These are phyloP conservation scores for Apteryx mantelli DNA, from an alignment of 2,113 vertebrate species.

Conservation along the genomic window DNA sequence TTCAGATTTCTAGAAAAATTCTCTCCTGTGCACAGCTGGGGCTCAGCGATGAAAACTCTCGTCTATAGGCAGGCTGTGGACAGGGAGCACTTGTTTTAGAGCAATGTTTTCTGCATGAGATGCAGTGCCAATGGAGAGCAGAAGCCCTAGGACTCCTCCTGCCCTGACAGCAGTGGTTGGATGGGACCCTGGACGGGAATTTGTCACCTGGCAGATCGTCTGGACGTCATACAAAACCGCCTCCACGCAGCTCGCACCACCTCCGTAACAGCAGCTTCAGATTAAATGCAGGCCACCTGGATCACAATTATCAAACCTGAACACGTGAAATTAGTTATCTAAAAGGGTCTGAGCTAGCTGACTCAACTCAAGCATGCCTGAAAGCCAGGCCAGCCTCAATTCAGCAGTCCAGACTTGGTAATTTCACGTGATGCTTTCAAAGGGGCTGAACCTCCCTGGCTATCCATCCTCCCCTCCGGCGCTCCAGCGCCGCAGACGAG, in stretches of 20 bases:
- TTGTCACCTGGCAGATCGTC: too few species aligned
- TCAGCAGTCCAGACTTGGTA: not conserved
- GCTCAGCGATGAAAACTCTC: not conserved
- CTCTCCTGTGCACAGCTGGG: fast-evolving
- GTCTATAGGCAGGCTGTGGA: too few species aligned
- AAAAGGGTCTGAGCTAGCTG: not conserved
- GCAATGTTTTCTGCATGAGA: not conserved
- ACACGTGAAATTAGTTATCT: not conserved
- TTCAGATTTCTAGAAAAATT: too few species aligned
- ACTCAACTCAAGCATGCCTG: fast-evolving
- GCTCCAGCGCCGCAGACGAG: too few species aligned
- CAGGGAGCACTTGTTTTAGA: fast-evolving
- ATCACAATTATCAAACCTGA: not conserved
- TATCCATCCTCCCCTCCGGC: not conserved
- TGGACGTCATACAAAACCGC: not conserved
- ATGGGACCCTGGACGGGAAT: fast-evolving
- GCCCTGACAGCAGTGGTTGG: not conserved
- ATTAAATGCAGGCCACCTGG: too few species aligned
- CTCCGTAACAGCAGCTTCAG: fast-evolving
- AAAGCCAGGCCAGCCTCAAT: not conserved
- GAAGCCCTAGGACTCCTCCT: not conserved
- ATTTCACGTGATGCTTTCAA: not conserved
- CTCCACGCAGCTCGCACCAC: not conserved
- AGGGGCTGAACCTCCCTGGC: not conserved
- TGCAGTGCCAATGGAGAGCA: too few species aligned